Evolutionary conservation across 2,113 vertebrate species (phyloP).

Genomic region (Myxocyprinus asiaticus): DNA sequence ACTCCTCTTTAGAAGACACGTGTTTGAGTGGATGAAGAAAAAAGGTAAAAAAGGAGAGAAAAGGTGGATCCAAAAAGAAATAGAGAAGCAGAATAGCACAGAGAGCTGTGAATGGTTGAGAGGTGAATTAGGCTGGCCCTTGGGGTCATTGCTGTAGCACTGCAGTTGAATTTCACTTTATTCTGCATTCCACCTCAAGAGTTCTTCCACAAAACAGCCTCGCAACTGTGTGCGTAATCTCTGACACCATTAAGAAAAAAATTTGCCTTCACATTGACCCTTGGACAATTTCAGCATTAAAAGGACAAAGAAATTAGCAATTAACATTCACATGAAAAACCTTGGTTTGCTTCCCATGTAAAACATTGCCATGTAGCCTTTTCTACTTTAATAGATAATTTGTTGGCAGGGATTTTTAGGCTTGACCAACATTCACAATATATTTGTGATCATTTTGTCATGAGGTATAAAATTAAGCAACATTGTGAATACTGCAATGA

Average conservation of each 20-base stretch:
- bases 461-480: too few species aligned
- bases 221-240: neutral
- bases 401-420: too few species aligned
- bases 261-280: neutral
- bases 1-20: conserved; percentile 26
- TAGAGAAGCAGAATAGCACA: neutral
- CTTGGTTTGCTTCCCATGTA: neutral
- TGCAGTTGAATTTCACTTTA: conserved; percentile 15
- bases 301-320: neutral
- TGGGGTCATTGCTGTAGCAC: conserved; percentile 10
- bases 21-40: conserved; percentile 34
- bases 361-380: neutral
- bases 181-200: neutral
- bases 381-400: too few species aligned
- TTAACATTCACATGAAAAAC: neutral
- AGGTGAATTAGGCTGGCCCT: conserved; percentile 3
- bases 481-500: too few species aligned
- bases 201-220: neutral
- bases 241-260: conserved; percentile 14
- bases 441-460: too few species aligned
- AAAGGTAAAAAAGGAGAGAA: neutral
- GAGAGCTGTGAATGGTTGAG: conserved; percentile 11
- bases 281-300: neutral
- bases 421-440: too few species aligned
- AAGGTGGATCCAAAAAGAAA: neutral